Conservation (phyloP, 2,797 vertebrate genomes). For the Poecile montanus region DNA sequence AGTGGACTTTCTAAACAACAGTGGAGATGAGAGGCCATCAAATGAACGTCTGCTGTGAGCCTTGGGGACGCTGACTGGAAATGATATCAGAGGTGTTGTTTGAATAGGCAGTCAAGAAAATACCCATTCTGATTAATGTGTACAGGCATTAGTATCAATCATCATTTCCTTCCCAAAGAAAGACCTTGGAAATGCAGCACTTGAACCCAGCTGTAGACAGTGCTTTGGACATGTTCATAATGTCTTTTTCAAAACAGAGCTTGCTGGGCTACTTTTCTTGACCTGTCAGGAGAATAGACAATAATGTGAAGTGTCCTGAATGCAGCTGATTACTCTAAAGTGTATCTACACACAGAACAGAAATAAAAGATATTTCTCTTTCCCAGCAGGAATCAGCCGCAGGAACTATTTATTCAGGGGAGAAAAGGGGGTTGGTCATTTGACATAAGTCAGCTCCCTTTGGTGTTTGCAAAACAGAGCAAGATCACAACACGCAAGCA, state of each 20-base stretch:
- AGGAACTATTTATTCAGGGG: not conserved
- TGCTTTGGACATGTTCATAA: constrained; percentile 13
- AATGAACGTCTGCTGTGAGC: constrained; percentile 22
- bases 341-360: not conserved
- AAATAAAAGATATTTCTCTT: constrained; percentile 8
- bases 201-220: constrained; percentile 27
- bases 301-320: constrained; percentile 31
- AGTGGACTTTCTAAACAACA: constrained; percentile 47
- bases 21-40: constrained; percentile 4
- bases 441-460: constrained; percentile 14
- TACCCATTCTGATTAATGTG: constrained; percentile 28
- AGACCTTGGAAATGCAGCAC: constrained; percentile 29
- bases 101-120: constrained; percentile 41
- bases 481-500: not conserved
- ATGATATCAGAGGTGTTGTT: not conserved
- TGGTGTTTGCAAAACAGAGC: constrained; percentile 51
- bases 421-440: not conserved
- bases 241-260: constrained; percentile 21
- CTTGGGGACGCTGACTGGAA: not conserved
- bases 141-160: constrained; percentile 40
- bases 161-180: constrained; percentile 45
- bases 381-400: not conserved
- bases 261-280: not conserved
- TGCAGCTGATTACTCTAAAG: constrained; percentile 39
- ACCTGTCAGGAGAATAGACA: not conserved